Base-by-base conservation (phyloP, 2,113 vertebrate species). In the Sinocyclocheilus maitianheensis region DNA sequence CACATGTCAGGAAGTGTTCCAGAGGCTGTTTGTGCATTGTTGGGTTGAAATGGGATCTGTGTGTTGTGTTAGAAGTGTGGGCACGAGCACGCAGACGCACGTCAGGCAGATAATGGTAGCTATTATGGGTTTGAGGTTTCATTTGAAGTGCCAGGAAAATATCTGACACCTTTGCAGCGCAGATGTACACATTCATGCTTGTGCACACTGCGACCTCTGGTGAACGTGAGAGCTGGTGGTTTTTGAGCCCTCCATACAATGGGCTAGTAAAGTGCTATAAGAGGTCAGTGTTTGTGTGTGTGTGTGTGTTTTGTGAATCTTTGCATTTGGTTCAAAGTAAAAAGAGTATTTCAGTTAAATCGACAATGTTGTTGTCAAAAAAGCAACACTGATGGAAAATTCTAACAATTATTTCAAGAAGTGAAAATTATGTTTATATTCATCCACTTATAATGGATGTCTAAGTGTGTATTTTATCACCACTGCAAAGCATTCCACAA, bases 31-130 rank as follows among this genome's bases (percentile, higher is more conserved):
- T 82, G 69, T 77, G 79, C 84, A 88, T 88, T 88, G 84, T 88
- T 85, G 46, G 74, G 55, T 26, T 83, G 86, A 82, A 87, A 86
- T 30, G 34, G 26, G 72, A 84, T 74, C 77, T 55, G 26, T 53
- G 85, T 87, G 83, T 76, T 82, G 69, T 80, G 53, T 76, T 85
- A 76, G 85, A 60, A 65, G 84, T 67, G 67, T 72, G 82, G 75
- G 82, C 84, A 89, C 86, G 84, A 85, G 89, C 87, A 86, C 53
- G 53, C 69, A 84, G 81, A 37, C 22, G 69, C 51, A 74, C 81
- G 81, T 72, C 81, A 85, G 74, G 83, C 86, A 90, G 89, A 90
- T 93, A 92, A 93, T 92, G 88, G 84, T 91, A 89, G 90, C 88
- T 90, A 92, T 92, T 91, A 93, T 86, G 77, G 69, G 82, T 87